A percentile compares a stretch with the other conserved stretches of the same genome.
These are phyloP conservation scores for Crocallis elinguaria DNA, from an alignment of 2,888 invertebrate species.

Conservation along the genomic window DNA sequence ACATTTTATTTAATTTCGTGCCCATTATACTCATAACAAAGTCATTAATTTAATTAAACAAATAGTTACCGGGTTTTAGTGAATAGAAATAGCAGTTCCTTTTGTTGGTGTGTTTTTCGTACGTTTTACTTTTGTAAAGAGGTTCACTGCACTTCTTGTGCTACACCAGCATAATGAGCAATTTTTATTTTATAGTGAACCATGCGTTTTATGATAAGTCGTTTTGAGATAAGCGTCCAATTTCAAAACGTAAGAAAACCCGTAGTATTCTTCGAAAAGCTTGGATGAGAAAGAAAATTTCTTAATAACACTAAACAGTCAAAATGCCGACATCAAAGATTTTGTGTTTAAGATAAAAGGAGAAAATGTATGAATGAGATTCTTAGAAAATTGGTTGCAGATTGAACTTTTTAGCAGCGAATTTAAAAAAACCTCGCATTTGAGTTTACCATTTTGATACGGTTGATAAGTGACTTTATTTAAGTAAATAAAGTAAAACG, in stretches of 20 bases:
- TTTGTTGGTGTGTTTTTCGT: too few species aligned
- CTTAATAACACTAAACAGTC: slow-evolving; percentile 17
- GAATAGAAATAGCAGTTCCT: too few species aligned
- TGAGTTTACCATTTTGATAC: too few species aligned
- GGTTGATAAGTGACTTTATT: too few species aligned
- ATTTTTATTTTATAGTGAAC: slow-evolving; percentile 35
- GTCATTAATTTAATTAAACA: too few species aligned
- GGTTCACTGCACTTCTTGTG: neutral
- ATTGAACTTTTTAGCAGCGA: neutral
- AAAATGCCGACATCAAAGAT: slow-evolving; percentile 23
- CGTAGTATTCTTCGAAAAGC: slow-evolving; percentile 21
- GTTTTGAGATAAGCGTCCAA: slow-evolving; percentile 30
- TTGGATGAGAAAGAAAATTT: slow-evolving; percentile 18
- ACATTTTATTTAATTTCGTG: too few species aligned
- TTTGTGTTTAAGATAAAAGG: slow-evolving; percentile 15
- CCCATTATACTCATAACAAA: too few species aligned
- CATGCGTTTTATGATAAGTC: slow-evolving; percentile 31
- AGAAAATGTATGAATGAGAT: neutral
- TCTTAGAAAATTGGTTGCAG: neutral
- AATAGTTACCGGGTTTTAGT: neutral
- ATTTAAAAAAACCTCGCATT: too few species aligned
- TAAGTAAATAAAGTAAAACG: too few species aligned
- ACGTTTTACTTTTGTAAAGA: neutral
- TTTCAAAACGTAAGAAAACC: slow-evolving; percentile 28
- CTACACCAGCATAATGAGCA: slow-evolving; percentile 27